Evolutionary conservation across 2,797 vertebrate genomes (phyloP).

Genomic region (Apodemus agrarius): DNA sequence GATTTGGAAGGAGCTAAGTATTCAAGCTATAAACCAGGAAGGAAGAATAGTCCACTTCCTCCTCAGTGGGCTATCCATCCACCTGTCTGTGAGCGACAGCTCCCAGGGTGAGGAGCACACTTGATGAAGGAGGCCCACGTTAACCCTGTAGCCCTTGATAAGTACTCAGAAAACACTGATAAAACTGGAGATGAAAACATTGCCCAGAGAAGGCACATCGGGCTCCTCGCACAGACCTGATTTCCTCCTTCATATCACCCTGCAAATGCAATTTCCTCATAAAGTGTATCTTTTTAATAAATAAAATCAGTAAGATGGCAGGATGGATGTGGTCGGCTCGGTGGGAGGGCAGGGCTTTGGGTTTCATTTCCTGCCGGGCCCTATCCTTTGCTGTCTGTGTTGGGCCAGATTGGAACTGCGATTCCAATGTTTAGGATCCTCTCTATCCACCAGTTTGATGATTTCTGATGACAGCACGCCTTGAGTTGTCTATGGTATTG

Average conservation of each 20-base stretch:
- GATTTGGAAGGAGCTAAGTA: background rate
- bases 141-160: background rate
- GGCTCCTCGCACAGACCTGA: background rate
- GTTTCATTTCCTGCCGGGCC: conserved; percentile 63
- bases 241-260: conserved; percentile 61
- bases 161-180: background rate
- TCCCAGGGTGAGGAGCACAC: background rate
- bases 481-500: conserved; percentile 19
- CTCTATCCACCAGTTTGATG: background rate
- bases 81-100: background rate
- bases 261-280: conserved; percentile 62
- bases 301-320: conserved; percentile 19
- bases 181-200: background rate
- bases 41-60: background rate
- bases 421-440: conserved; percentile 52
- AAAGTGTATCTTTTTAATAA: conserved; percentile 53
- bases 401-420: background rate
- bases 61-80: background rate
- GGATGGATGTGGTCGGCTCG: background rate
- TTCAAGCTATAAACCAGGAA: conserved; percentile 6
- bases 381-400: conserved; percentile 7
- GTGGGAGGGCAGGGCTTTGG: conserved; percentile 3
- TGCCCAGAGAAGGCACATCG: background rate
- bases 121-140: background rate
- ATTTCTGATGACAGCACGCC: conserved; percentile 45